phyloP scores from a whole-genome alignment of 2,888 invertebrate genomes.

The Parthenolecanium corni region DNA sequence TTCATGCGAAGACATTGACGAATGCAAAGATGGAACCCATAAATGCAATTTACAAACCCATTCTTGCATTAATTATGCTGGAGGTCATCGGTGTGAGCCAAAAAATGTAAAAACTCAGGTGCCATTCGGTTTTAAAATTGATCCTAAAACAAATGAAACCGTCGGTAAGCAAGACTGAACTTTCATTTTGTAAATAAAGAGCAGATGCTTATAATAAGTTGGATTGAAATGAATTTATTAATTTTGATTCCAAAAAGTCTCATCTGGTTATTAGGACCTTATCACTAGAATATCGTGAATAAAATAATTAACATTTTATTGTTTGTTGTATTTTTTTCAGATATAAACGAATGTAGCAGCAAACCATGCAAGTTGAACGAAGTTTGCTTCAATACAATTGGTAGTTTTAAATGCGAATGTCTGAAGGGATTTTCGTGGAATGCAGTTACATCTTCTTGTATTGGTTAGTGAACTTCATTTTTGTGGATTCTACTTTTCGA shows the following conservation, averaged over 20 bases:
- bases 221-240: too few species aligned
- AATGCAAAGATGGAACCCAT: slow-evolving; percentile 46
- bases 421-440: slow-evolving; percentile 52
- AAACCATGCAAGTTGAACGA: slow-evolving; percentile 38
- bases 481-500: too few species aligned
- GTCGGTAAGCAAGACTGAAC: slow-evolving; percentile 27
- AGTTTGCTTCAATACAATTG: slow-evolving; percentile 54
- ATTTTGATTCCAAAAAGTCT: too few species aligned
- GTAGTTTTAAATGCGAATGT: slow-evolving; percentile 55
- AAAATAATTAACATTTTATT: too few species aligned
- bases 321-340: too few species aligned
- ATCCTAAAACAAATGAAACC: slow-evolving; percentile 4
- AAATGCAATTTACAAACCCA: slow-evolving; percentile 30
- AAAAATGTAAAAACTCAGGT: slow-evolving; percentile 35
- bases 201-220: too few species aligned
- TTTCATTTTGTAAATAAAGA: too few species aligned
- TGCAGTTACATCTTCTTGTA: slow-evolving; percentile 49
- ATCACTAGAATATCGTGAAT: too few species aligned
- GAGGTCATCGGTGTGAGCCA: slow-evolving; percentile 39
- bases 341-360: slow-evolving; percentile 39
- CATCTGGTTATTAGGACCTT: too few species aligned
- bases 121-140: slow-evolving; percentile 3
- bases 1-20: slow-evolving; percentile 60
- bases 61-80: slow-evolving; percentile 42
- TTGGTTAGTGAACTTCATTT: slow-evolving; percentile 40